Evolutionary conservation across 2,888 invertebrate genomes (phyloP), one percentile per base, ranked within the genome.

Genomic region (Dolichomitus sp.): DNA sequence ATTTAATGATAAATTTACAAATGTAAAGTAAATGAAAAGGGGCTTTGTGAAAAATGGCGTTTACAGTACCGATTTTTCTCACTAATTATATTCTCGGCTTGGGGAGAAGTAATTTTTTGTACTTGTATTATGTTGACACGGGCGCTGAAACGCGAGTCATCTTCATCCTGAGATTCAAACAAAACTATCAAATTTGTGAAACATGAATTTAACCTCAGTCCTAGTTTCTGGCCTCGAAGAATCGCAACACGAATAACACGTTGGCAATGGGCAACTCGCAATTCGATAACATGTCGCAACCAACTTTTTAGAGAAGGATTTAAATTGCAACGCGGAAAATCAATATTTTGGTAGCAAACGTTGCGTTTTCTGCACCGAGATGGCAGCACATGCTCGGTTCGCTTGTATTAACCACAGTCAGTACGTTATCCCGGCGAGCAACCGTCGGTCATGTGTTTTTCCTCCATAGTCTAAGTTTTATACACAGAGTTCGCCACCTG

Each of bases 301-400:
- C 37, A 7, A 37, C 37, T 23, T 50, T n/a, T 50, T 50, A 50
- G 4, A 7, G 33, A 33, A 33, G 4, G 3, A 42, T 54, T 54
- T 37, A 65, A 57, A 65, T 33, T 37, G 33, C 72, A 42, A 4
- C 27, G 11, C n/a, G 12, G 12, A 77, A 75, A 61, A 79, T 79
- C 79, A 79, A 73, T 79, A 57, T 72, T 50, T 12, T 48, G 48
- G 33, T 45, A n/a, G 17, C 50, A 6, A 73, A 33, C 37, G 48
- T 48, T 73, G 6, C 9, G 0, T 33, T 14, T 12, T 4, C 59
- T n/a, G 11, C 65, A 37, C 19, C 14, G n/a, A 82, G 82, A 79
- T 82, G 79, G 57, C 82, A 12, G 59, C 30, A 65, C 79, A 4
- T 1, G n/a, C n/a, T 23, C 0, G 12, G 40, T 50, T 23, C 50